These are phyloP conservation scores for Dinoponera quadriceps DNA, from an alignment of 1,140 invertebrate genomes.

Conservation along the genomic window DNA sequence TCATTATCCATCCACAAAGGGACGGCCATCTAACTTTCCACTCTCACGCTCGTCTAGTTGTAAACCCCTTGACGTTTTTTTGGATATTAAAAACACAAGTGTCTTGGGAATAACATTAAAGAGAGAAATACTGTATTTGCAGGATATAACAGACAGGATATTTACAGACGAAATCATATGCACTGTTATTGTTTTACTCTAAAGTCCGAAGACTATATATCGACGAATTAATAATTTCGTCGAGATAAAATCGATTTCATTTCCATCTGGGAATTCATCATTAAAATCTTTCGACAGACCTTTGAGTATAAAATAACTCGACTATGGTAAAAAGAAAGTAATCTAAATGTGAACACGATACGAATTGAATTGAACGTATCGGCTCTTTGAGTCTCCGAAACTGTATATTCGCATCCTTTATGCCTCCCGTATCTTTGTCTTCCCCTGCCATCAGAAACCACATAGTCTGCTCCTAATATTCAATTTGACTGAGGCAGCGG, in stretches of 20 bases:
- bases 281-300: too few relatives aligned
- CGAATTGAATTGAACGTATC: not conserved
- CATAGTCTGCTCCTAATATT: conserved; percentile 7
- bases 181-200: not conserved
- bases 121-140: conserved; percentile 35
- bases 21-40: conserved; percentile 1
- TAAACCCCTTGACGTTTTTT: conserved; percentile 9
- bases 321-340: too few relatives aligned
- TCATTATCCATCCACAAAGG: conserved; percentile 29
- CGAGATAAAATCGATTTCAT: too few relatives aligned
- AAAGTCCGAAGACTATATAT: too few relatives aligned
- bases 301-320: too few relatives aligned
- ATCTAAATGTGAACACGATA: too few relatives aligned
- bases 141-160: conserved; percentile 22
- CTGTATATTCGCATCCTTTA: not conserved
- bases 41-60: not conserved
- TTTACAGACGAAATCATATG: not conserved
- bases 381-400: not conserved
- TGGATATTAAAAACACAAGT: conserved; percentile 24
- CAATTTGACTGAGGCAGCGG: not conserved
- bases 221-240: too few relatives aligned
- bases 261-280: too few relatives aligned
- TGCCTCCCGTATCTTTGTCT: conserved; percentile 3
- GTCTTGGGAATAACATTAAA: conserved; percentile 2
- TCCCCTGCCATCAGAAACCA: conserved; percentile 1